Evolutionary conservation across 2,888 invertebrate genomes (phyloP).

Genomic region (Temnothorax unifasciatus): DNA sequence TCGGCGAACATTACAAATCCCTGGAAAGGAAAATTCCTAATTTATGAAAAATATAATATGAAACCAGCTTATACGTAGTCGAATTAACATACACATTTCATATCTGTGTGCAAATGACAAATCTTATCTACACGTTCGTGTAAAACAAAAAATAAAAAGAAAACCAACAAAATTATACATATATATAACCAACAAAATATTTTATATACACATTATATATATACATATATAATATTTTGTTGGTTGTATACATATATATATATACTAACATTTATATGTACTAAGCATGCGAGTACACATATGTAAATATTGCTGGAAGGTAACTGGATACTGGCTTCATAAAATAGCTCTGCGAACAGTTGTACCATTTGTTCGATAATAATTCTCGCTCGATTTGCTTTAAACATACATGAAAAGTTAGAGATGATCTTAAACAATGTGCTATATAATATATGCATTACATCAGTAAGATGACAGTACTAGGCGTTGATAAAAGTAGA

Average conservation of each 20-base stretch:
- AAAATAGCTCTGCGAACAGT: slow-evolving; percentile 35
- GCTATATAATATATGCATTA: slow-evolving; percentile 46
- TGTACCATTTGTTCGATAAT: slow-evolving; percentile 34
- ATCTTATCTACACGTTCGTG: slow-evolving; percentile 38
- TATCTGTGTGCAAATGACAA: slow-evolving; percentile 39
- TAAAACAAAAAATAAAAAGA: slow-evolving; percentile 37
- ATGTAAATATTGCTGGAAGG: slow-evolving; percentile 34
- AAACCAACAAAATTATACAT: slow-evolving; percentile 24
- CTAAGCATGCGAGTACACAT: slow-evolving; percentile 62
- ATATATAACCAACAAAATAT: slow-evolving; percentile 18
- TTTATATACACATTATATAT: background rate
- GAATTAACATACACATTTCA: slow-evolving; percentile 11
- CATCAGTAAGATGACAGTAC: slow-evolving; percentile 43
- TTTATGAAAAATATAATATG: slow-evolving; percentile 28
- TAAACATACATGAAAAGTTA: slow-evolving; percentile 31
- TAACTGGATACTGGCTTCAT: slow-evolving; percentile 31
- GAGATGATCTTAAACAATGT: slow-evolving; percentile 39
- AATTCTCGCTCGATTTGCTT: slow-evolving; percentile 19
- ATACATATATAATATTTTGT: background rate
- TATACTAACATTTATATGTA: slow-evolving; percentile 37
- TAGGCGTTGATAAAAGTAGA: slow-evolving; percentile 16
- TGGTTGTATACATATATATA: background rate
- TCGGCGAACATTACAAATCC: slow-evolving; percentile 34
- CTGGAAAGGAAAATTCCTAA: slow-evolving; percentile 17
- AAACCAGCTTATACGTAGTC: slow-evolving; percentile 20